Evolutionary conservation across 2,113 vertebrate genomes (phyloP).

Genomic region (Mormyrus lacerda): DNA sequence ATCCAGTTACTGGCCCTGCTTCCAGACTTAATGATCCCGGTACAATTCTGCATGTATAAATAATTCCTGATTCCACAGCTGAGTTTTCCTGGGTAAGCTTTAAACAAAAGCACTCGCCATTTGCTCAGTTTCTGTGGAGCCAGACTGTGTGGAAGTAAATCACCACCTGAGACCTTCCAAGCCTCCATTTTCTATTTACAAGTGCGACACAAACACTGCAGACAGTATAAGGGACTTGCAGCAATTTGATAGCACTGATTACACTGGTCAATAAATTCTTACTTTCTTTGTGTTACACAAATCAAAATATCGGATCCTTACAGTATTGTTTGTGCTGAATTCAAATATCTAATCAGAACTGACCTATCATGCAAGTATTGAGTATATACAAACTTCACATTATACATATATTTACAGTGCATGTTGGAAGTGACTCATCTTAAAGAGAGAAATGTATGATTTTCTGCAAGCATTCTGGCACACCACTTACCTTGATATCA

Average conservation of each 20-base stretch:
- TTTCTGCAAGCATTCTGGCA: not conserved
- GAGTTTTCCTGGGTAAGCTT: not conserved
- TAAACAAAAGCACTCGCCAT: not conserved
- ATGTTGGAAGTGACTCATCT: not conserved
- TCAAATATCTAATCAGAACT: not conserved
- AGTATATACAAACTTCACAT: not conserved
- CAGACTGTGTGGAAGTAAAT: not conserved
- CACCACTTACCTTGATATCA: not conserved
- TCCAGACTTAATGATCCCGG: not conserved
- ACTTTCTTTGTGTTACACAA: not conserved
- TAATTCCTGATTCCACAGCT: not conserved
- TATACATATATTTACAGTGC: not conserved
- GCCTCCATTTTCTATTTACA: not conserved
- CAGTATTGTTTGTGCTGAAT: not conserved
- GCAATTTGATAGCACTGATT: not conserved
- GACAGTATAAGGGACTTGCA: not conserved
- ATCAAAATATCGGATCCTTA: not conserved
- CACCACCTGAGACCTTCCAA: not conserved
- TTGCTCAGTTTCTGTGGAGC: not conserved
- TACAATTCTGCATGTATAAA: not conserved
- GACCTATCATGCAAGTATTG: not conserved
- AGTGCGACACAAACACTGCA: not conserved
- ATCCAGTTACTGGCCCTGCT: not conserved
- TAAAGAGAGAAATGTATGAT: not conserved
- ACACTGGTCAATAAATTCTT: not conserved